phyloP scores from a whole-genome alignment of 2,797 vertebrate genomes.

The Enteromius afrohamiltoni region DNA sequence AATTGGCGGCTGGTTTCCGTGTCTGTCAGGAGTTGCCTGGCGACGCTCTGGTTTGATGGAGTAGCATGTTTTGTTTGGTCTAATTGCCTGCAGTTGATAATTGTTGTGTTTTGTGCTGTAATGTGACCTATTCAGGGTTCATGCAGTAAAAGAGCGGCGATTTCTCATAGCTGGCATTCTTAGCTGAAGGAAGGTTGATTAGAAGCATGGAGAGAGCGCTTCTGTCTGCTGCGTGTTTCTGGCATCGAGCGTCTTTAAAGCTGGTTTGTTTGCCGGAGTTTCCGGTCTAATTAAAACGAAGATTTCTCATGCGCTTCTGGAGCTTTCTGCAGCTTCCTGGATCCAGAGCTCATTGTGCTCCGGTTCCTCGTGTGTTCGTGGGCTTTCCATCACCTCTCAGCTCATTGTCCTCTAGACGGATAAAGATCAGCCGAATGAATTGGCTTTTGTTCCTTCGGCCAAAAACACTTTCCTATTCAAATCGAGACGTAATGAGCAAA shows the following conservation, averaged over 20 bases:
- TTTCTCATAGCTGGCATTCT: conserved; percentile 10
- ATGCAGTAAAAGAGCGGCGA: not conserved
- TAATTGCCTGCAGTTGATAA: conserved; percentile 33
- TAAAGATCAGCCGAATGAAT: conserved; percentile 41
- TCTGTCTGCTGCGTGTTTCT: conserved; percentile 34
- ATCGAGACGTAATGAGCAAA: not conserved
- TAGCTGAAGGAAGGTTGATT: conserved; percentile 28
- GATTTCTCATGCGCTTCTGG: not conserved
- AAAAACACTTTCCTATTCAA: conserved; percentile 11
- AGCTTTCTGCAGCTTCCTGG: conserved; percentile 4
- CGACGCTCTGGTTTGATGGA: conserved; percentile 39
- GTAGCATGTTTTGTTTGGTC: conserved; percentile 47
- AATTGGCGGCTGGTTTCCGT: conserved; percentile 40
- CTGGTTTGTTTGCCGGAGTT: conserved; percentile 40
- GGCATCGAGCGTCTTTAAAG: conserved; percentile 47
- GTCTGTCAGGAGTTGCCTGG: conserved; percentile 16
- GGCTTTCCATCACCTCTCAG: not conserved
- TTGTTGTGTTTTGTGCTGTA: not conserved
- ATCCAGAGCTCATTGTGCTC: conserved; percentile 30
- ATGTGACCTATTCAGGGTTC: conserved; percentile 8
- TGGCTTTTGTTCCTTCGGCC: conserved; percentile 27
- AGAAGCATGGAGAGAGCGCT: not conserved
- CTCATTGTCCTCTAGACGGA: conserved; percentile 39
- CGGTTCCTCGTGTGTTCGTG: conserved; percentile 3
- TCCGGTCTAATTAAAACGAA: conserved; percentile 50